phyloP scores from a whole-genome alignment of 2,797 vertebrate species.

The Aselliscus stoliczkanus region DNA sequence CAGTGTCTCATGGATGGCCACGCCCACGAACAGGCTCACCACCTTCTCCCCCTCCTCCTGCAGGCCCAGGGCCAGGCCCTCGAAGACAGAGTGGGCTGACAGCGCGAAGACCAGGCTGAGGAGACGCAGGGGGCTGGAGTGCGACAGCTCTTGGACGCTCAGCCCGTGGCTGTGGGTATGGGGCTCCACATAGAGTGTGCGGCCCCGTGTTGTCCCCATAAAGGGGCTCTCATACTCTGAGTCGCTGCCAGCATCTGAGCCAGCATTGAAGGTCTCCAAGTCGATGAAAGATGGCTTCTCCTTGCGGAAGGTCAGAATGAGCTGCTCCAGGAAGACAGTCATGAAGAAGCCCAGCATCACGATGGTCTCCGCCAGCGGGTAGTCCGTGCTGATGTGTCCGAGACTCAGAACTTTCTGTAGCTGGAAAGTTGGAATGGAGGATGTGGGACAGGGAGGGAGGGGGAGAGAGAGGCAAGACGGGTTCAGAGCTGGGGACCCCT shows the following conservation, averaged over 20 bases:
- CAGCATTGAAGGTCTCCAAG: slow-evolving; percentile 93
- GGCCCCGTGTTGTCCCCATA: slow-evolving; percentile 76
- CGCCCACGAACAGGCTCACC: slow-evolving; percentile 88
- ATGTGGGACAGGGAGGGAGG: background rate
- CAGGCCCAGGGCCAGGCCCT: slow-evolving; percentile 92
- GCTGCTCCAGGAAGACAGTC: slow-evolving; percentile 92
- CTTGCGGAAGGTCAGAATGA: slow-evolving; percentile 89
- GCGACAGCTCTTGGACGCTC: slow-evolving; percentile 78
- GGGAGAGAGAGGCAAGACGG: no score
- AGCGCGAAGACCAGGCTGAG: slow-evolving; percentile 89
- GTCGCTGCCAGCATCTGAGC: slow-evolving; percentile 92
- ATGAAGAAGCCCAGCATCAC: slow-evolving; percentile 94
- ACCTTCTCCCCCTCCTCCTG: slow-evolving; percentile 88
- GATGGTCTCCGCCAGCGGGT: slow-evolving; percentile 92
- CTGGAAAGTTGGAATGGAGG: slow-evolving; percentile 85
- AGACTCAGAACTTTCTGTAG: slow-evolving; percentile 83
- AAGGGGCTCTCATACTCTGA: slow-evolving; percentile 95
- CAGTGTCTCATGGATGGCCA: slow-evolving; percentile 91
- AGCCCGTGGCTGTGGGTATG: slow-evolving; percentile 75
- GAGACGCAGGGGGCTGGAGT: slow-evolving; percentile 86
- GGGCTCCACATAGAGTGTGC: slow-evolving; percentile 52
- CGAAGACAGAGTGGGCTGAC: slow-evolving; percentile 91
- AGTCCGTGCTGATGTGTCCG: slow-evolving; percentile 84
- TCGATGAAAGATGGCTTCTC: slow-evolving; percentile 93
- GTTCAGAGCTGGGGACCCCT: background rate